Base-by-base conservation (phyloP, 2,797 vertebrate genomes). In the Manis crassicaudata region DNA sequence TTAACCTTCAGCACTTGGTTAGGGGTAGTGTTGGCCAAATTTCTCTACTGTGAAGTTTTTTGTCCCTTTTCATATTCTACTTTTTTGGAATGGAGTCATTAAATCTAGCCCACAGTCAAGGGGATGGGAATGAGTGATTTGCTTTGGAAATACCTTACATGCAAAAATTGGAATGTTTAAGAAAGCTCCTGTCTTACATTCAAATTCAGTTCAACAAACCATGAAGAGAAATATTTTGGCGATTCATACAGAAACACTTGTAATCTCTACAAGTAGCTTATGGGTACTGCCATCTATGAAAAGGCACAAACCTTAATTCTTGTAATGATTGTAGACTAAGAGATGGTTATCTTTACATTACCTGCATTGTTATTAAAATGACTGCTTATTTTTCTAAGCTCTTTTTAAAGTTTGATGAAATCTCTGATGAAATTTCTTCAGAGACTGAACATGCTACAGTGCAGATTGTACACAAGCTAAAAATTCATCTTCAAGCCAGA, bases 331-430 rank as follows among this genome's bases (percentile, higher is more conserved):
- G 25, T 77, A 97, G 95, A 95, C 62, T 7, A 40, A 88, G 90
- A 96, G 70, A 96, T 86, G 75, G 62, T 76, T 97, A 97, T 83
- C 73, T 79, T 83, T 68, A 77, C 37, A n/a, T 93, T 97, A 96
- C 92, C 95, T 46, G 77, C 72, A 85, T 96, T 90, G 94, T 96
- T 95, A 67, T 54, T 96, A 96, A 97, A 92, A 89, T 17, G 18
- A 70, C 79, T 89, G 80, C 75, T 97, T 97, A 95, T 96, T 97
- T 97, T 96, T 95, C 96, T 96, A 91, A 96, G 83, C 81, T 97
- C 63, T 96, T 96, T 92, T 81, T 85, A 95, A 73, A 32, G 23
- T 81, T 94, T 97, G 93, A 96, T 17, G 3, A 97, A 97, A 97
- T 97, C 97, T 90, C 72, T 83, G 70, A 40, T 97, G 94, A 85